A percentile compares a stretch with the other conserved stretches of the same genome.
These are phyloP conservation scores for Lepidocyrtoides sp. DNA, from an alignment of 2,888 invertebrate genomes.

Conservation along the genomic window DNA sequence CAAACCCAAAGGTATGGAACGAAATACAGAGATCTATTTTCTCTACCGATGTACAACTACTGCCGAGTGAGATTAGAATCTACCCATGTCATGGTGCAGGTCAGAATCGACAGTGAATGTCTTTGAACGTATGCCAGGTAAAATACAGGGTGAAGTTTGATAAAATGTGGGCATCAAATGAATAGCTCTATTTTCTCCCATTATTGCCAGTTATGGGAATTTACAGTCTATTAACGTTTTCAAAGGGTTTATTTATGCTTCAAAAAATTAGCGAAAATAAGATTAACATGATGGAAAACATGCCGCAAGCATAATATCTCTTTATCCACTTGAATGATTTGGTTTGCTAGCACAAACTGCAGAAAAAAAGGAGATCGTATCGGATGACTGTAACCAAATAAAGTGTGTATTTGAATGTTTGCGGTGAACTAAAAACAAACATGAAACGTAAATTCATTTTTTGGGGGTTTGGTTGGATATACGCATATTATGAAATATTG, in stretches of 20 bases:
- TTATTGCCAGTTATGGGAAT: conserved; percentile 33
- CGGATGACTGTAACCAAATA: conserved; percentile 41
- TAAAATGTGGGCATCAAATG: not conserved
- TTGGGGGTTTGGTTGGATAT: not conserved
- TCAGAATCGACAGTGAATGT: not conserved
- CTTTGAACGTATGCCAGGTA: conserved; percentile 10
- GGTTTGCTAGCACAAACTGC: not conserved
- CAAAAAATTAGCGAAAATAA: conserved; percentile 52
- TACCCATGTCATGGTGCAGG: too few species aligned
- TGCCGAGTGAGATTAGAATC: not conserved
- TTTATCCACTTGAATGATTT: conserved; percentile 4
- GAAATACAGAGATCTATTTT: conserved; percentile 20
- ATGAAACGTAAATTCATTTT: conserved; percentile 37
- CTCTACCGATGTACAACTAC: not conserved
- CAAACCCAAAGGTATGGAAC: not conserved
- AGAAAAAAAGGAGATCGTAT: conserved; percentile 36
- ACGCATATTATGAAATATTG: not conserved
- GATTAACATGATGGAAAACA: conserved; percentile 46
- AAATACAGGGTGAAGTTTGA: not conserved
- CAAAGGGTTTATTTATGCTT: conserved; percentile 44
- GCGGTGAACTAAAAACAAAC: conserved; percentile 68
- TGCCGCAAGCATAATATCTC: conserved; percentile 37
- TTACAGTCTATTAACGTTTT: conserved; percentile 47
- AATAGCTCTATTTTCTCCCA: conserved; percentile 24
- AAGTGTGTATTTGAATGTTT: conserved; percentile 54